Conservation (phyloP, 1,140 invertebrate genomes). For the Babylonia areolata region DNA sequence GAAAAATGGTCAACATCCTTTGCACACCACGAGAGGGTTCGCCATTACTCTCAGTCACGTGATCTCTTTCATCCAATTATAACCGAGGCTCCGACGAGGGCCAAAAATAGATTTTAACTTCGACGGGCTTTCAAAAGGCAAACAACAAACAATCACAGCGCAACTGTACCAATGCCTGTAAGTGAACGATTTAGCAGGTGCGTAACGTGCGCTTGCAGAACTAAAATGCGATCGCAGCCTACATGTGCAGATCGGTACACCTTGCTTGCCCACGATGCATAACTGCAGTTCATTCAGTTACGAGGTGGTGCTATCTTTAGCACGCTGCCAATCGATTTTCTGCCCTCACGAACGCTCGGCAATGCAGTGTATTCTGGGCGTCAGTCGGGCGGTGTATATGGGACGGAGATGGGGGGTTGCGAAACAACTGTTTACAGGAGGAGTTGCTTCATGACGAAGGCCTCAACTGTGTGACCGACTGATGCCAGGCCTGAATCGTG, state of each 20-base stretch:
- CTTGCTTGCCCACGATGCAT: not conserved
- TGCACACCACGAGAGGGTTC: conserved; percentile 34
- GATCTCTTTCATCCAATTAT: conserved; percentile 46
- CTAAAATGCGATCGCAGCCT: not conserved
- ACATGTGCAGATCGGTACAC: not conserved
- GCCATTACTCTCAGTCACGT: conserved; percentile 49
- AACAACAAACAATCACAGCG: conserved; percentile 36
- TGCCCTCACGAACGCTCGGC: conserved; percentile 18
- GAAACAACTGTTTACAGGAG: no score
- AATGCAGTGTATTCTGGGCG: not conserved
- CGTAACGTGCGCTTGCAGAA: not conserved
- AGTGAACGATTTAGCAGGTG: not conserved
- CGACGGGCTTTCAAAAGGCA: conserved; percentile 23
- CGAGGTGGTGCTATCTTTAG: conserved; percentile 32
- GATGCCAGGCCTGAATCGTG: no score
- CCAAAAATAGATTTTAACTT: conserved; percentile 45
- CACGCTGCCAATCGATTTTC: conserved; percentile 35
- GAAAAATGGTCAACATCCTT: conserved; percentile 33
- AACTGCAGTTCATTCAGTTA: conserved; percentile 21
- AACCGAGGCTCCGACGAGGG: conserved; percentile 35
- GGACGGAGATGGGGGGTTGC: no score
- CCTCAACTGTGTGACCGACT: no score
- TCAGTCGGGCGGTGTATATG: no score
- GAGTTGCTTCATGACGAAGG: no score
- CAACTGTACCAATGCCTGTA: not conserved